phyloP scores from a whole-genome alignment of 2,888 invertebrate genomes.

The Minunthozetes semirufus region DNA sequence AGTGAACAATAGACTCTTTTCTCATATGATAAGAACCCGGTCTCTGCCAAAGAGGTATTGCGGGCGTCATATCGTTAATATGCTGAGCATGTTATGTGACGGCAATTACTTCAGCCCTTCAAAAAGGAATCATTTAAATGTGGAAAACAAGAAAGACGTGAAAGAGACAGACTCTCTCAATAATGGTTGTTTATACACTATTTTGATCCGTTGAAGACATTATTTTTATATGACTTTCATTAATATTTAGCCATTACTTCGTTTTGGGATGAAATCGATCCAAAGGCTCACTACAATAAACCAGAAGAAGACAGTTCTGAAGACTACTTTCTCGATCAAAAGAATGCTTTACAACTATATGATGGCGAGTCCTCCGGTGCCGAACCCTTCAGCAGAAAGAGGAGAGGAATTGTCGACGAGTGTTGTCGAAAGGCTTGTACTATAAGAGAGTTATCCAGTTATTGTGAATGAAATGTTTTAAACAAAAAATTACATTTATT shows the following conservation, averaged over 20 bases:
- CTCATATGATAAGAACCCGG: not conserved
- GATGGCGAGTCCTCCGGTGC: not conserved
- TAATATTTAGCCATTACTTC: not conserved
- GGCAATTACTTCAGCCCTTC: constrained; percentile 6
- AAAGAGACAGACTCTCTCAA: not conserved
- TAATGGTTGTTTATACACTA: not conserved
- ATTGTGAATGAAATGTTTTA: constrained; percentile 4
- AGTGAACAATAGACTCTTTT: not conserved
- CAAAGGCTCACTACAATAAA: not conserved
- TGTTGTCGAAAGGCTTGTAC: not conserved
- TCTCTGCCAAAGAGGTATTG: not conserved
- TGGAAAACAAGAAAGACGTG: not conserved
- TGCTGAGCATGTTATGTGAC: not conserved
- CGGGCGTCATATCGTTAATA: not conserved
- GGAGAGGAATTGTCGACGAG: not conserved
- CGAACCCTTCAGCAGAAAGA: not conserved
- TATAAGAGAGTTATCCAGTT: not conserved
- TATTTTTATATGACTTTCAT: too few species aligned
- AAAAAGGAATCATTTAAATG: not conserved
- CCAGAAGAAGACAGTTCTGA: not conserved
- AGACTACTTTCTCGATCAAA: not conserved
- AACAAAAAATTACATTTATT: too few species aligned
- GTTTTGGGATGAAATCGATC: not conserved
- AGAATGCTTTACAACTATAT: not conserved
- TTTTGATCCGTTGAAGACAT: not conserved